Evolutionary conservation across 2,113 vertebrate genomes (phyloP).

Genomic region (Narcine bancroftii): DNA sequence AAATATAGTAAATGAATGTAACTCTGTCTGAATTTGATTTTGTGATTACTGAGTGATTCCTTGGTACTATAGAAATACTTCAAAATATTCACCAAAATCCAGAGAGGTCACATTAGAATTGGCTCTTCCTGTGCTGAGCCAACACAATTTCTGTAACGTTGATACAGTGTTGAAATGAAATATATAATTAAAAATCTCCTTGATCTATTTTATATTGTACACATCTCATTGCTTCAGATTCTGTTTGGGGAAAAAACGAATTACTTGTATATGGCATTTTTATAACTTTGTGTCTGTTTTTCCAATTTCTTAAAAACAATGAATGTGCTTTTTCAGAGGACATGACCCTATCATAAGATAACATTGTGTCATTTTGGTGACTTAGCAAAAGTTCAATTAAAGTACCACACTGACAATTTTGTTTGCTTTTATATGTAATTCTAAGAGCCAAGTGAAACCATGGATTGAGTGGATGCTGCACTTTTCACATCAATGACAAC

Average conservation of each 20-base stretch:
- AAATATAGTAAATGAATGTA: neutral
- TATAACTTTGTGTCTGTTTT: neutral
- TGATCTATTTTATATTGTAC: neutral
- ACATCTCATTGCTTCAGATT: neutral
- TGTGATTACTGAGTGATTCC: neutral
- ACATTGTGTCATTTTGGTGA: slow-evolving; percentile 4
- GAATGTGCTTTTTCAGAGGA: neutral
- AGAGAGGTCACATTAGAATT: neutral
- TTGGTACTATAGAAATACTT: neutral
- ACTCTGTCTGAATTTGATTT: neutral
- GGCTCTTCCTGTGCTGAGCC: neutral
- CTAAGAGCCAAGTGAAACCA: slow-evolving; percentile 11
- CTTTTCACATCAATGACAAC: neutral
- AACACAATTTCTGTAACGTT: neutral
- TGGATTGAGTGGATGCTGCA: slow-evolving; percentile 10
- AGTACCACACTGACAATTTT: neutral
- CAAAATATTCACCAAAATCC: neutral
- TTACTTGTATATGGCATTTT: neutral
- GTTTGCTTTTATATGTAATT: slow-evolving; percentile 1
- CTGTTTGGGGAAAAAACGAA: neutral
- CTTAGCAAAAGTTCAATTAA: slow-evolving; percentile 1
- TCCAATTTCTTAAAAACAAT: neutral
- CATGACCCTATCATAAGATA: neutral
- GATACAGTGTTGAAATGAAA: neutral
- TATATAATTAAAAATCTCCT: neutral